A percentile compares a stretch with the other conserved stretches of the same genome.
Evolutionary conservation across 1,140 invertebrate species (phyloP).

Genomic region (Helicoverpa zea): DNA sequence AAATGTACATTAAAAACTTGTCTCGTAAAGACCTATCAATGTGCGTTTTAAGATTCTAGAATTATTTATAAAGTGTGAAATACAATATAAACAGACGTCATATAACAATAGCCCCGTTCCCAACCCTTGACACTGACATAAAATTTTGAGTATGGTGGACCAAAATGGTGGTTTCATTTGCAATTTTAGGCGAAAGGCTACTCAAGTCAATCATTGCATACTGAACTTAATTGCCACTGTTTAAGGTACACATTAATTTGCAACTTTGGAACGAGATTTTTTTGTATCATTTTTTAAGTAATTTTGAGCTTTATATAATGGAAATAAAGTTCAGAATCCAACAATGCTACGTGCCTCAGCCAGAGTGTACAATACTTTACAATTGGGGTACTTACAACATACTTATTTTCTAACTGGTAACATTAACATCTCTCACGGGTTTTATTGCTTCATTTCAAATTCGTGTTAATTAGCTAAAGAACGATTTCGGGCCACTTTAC

Average conservation of each 20-base stretch:
- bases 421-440: neutral
- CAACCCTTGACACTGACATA: neutral
- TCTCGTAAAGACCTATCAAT: neutral
- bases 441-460: neutral
- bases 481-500: neutral
- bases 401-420: too few species aligned
- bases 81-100: neutral
- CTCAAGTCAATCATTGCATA: too few species aligned
- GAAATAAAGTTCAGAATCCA: too few species aligned
- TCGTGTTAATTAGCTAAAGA: neutral
- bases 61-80: neutral
- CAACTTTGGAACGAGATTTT: too few species aligned
- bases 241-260: too few species aligned
- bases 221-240: too few species aligned
- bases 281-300: too few species aligned
- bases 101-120: neutral
- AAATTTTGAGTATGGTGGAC: constrained; percentile 1
- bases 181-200: too few species aligned
- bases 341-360: too few species aligned
- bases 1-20: neutral
- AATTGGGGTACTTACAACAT: too few species aligned
- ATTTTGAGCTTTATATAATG: too few species aligned
- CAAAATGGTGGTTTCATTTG: neutral
- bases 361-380: too few species aligned
- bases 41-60: neutral